Percentiles rank a stretch among this genome's conserved stretches.
phyloP scores from a whole-genome alignment of 2,888 invertebrate genomes.

The Clostera curtula region DNA sequence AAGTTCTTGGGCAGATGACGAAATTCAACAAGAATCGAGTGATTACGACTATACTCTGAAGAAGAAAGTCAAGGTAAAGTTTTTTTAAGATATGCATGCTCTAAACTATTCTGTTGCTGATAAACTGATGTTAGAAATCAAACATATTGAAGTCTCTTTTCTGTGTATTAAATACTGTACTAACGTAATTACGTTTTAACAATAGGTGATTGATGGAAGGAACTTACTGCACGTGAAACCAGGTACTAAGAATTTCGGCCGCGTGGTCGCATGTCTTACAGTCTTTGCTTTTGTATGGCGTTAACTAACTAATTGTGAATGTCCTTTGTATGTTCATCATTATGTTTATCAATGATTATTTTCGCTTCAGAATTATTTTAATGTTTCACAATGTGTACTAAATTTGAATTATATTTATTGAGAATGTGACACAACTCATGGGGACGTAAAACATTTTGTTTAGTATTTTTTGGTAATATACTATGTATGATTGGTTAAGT shows the following conservation, averaged over 20 bases:
- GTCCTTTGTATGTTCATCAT: no score
- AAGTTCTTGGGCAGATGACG: conserved; percentile 51
- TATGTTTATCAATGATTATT: no score
- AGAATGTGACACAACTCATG: no score
- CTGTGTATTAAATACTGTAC: conserved; percentile 12
- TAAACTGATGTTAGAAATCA: no score
- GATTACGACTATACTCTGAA: conserved; percentile 53
- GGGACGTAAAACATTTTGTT: no score
- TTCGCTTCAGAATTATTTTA: no score
- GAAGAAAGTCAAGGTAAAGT: conserved; percentile 53
- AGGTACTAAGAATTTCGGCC: conserved; percentile 36
- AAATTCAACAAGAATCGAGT: conserved; percentile 41
- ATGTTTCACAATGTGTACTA: no score
- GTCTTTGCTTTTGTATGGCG: no score
- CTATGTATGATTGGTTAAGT: no score
- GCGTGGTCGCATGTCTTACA: no score
- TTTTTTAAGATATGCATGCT: conserved; percentile 9
- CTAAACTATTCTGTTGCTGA: conserved; percentile 4
- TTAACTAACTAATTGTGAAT: conserved; percentile 3
- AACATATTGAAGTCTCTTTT: conserved; percentile 9
- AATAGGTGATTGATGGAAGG: conserved; percentile 48
- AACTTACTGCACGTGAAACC: conserved; percentile 36
- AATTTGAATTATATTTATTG: no score
- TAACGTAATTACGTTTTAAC: conserved; percentile 35
- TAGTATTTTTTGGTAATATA: no score